Evolutionary conservation across 2,797 vertebrate genomes (phyloP).

Genomic region (Cynopterus sphinx): DNA sequence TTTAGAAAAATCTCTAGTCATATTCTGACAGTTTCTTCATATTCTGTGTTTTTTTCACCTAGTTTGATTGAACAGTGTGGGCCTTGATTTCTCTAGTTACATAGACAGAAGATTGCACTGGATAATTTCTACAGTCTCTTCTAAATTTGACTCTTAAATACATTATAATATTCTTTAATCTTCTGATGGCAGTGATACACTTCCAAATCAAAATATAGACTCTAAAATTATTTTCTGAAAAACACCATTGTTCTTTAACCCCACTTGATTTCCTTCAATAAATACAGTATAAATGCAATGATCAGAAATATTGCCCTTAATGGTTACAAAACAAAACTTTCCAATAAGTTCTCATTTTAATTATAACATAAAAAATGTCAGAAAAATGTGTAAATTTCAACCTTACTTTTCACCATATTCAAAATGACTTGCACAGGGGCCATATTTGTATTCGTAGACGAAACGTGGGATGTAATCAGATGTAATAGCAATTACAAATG

Average conservation of each 20-base stretch:
- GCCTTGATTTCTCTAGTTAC: neutral
- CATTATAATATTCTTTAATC: neutral
- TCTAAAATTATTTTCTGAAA: neutral
- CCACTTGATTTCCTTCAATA: neutral
- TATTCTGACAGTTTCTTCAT: neutral
- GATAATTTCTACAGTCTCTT: neutral
- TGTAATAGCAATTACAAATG: constrained; percentile 99
- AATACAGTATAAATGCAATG: neutral
- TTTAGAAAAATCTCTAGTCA: neutral
- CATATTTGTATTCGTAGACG: constrained; percentile 98
- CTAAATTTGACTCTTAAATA: neutral
- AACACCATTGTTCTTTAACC: neutral
- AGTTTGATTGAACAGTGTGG: neutral
- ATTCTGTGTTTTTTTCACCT: neutral
- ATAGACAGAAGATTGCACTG: neutral
- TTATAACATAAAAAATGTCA: neutral
- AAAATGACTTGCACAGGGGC: constrained; percentile 93
- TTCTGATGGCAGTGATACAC: neutral
- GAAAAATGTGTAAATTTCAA: constrained; percentile 50
- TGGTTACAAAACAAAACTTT: constrained; percentile 27
- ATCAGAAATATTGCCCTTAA: neutral
- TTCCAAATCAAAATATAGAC: neutral
- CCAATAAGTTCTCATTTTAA: neutral
- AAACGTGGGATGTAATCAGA: constrained; percentile 99
- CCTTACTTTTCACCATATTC: constrained; percentile 91